A percentile compares a stretch with the other conserved stretches of the same genome.
Evolutionary conservation across 2,797 vertebrate genomes (phyloP).

Genomic region (Coreius guichenoti): DNA sequence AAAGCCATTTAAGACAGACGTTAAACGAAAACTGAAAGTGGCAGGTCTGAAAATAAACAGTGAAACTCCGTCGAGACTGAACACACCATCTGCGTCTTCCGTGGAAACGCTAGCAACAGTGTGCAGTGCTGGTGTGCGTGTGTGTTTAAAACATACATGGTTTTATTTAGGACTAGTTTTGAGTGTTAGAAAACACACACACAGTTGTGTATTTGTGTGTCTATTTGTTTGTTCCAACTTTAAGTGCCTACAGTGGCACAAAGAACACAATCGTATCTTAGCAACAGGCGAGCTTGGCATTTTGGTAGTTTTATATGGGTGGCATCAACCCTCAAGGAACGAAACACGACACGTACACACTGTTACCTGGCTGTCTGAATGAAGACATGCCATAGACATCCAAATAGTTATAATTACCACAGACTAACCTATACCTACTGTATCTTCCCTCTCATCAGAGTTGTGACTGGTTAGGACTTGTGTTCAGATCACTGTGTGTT

Average conservation of each 20-base stretch:
- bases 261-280: constrained; percentile 4
- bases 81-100: constrained; percentile 29
- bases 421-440: not conserved
- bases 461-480: not conserved
- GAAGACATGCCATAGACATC: not conserved
- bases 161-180: constrained; percentile 5
- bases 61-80: not conserved
- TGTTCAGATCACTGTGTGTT: not conserved
- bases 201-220: constrained; percentile 8
- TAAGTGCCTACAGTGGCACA: not conserved
- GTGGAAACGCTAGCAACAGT: constrained; percentile 40
- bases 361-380: not conserved
- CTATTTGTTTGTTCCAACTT: not conserved
- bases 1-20: not conserved
- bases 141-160: not conserved
- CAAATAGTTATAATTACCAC: constrained; percentile 4
- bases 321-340: not conserved
- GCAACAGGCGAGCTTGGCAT: constrained; percentile 4
- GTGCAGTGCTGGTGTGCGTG: not conserved
- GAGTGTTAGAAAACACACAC: not conserved
- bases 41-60: constrained; percentile 3
- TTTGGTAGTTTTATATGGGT: constrained; percentile 10
- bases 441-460: not conserved
- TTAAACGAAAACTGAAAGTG: constrained; percentile 8
- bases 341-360: not conserved